A percentile compares a stretch with the other conserved stretches of the same genome.
phyloP scores from a whole-genome alignment of 2,888 invertebrate genomes.

The Tipula confusa region DNA sequence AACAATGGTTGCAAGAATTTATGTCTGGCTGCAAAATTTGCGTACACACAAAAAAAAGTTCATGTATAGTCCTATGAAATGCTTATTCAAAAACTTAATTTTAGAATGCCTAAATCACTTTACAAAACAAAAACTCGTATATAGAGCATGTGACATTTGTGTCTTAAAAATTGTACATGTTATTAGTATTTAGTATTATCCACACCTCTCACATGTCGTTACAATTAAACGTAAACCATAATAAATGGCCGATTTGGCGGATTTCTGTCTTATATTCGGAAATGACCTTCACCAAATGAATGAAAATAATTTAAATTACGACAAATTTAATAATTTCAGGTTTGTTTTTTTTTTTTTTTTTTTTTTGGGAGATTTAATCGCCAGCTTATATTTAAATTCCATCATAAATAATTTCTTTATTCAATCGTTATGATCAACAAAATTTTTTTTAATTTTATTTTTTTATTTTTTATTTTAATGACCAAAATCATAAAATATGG shows the following conservation, averaged over 20 bases:
- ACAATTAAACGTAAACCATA: neutral
- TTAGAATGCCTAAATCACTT: neutral
- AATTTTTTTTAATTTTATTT: no score
- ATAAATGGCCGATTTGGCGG: neutral
- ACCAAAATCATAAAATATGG: constrained; percentile 3
- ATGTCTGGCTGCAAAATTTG: neutral
- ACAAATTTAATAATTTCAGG: constrained; percentile 12
- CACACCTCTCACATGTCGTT: neutral
- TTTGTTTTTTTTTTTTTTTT: neutral
- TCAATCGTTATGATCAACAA: constrained; percentile 14
- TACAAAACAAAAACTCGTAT: neutral
- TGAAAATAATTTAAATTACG: neutral
- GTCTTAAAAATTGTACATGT: neutral
- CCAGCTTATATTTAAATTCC: neutral
- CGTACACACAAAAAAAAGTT: neutral
- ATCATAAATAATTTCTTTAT: constrained; percentile 12
- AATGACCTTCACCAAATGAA: neutral
- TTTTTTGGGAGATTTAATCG: neutral
- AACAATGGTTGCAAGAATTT: constrained; percentile 20
- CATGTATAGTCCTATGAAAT: no score
- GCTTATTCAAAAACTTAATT: neutral
- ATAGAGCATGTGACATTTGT: neutral
- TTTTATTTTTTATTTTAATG: no score
- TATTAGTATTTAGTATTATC: neutral
- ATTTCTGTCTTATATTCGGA: neutral